Conservation (phyloP, 1,140 invertebrate genomes). For the Dreissena polymorpha region DNA sequence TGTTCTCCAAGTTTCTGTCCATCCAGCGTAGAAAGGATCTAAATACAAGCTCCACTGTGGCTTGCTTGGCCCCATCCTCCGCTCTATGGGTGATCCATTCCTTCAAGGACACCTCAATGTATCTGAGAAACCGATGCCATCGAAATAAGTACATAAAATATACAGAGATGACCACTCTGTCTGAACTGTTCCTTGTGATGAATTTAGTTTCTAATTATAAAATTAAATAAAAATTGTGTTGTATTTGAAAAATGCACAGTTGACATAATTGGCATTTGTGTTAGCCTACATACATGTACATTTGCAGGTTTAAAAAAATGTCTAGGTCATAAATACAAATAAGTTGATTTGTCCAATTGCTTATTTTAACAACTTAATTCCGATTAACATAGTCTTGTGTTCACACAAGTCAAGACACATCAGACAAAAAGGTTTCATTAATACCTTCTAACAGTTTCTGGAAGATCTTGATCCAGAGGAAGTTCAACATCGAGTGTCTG, state of each 20-base stretch:
- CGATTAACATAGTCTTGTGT: too few species aligned
- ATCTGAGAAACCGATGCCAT: conserved; percentile 58
- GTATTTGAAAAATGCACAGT: not conserved
- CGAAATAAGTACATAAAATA: not conserved
- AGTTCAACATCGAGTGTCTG: conserved; percentile 65
- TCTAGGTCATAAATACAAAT: too few species aligned
- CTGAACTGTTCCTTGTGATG: not conserved
- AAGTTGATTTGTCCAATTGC: too few species aligned
- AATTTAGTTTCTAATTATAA: conserved; percentile 3
- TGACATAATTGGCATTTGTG: too few species aligned
- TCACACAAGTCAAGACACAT: too few species aligned
- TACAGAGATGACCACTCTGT: not conserved
- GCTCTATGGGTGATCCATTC: conserved; percentile 69
- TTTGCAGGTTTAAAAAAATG: too few species aligned
- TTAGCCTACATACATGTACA: too few species aligned
- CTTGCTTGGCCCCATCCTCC: conserved; percentile 52
- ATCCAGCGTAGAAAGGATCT: conserved; percentile 77
- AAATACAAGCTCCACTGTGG: conserved; percentile 69
- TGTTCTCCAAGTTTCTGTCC: conserved; percentile 72
- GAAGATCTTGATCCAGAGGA: conserved; percentile 70
- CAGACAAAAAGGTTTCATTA: too few species aligned
- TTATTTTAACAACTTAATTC: too few species aligned
- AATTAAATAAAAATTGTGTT: not conserved
- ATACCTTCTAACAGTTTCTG: conserved; percentile 73
- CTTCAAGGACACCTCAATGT: conserved; percentile 66